These are phyloP conservation scores for Lepus oiostolus DNA, from an alignment of 2,797 vertebrate genomes.

Conservation along the genomic window DNA sequence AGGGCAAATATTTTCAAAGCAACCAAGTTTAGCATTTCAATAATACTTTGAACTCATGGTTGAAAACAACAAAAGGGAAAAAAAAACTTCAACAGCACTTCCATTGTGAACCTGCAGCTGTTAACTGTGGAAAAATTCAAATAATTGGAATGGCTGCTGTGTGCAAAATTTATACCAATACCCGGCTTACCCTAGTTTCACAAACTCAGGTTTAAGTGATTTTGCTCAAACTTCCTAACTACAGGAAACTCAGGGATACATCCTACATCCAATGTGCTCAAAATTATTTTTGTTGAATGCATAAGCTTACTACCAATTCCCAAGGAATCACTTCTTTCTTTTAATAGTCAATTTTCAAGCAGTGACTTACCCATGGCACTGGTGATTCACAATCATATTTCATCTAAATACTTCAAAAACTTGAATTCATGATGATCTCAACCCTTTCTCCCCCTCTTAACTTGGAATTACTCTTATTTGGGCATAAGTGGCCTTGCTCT, in stretches of 20 bases:
- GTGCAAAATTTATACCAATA: slow-evolving; percentile 28
- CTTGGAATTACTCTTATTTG: slow-evolving; percentile 61
- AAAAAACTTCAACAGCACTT: slow-evolving; percentile 47
- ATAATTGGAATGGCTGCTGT: slow-evolving; percentile 53
- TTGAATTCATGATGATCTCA: slow-evolving; percentile 58
- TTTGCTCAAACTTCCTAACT: slow-evolving; percentile 54
- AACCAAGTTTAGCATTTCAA: slow-evolving; percentile 68
- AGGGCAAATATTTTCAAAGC: slow-evolving; percentile 71
- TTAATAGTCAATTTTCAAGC: slow-evolving; percentile 64
- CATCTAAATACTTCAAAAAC: slow-evolving; percentile 54
- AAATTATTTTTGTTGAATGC: slow-evolving; percentile 50
- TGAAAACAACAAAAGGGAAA: slow-evolving; percentile 55
- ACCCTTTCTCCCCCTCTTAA: slow-evolving; percentile 27
- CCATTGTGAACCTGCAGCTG: slow-evolving; percentile 53
- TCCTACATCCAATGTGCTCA: slow-evolving; percentile 24
- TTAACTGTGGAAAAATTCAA: slow-evolving; percentile 67
- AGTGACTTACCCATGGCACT: slow-evolving; percentile 27
- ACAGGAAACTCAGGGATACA: slow-evolving; percentile 57
- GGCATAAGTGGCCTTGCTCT: slow-evolving; percentile 53
- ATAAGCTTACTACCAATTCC: slow-evolving; percentile 55
- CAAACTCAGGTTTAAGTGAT: slow-evolving; percentile 55
- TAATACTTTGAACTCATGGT: slow-evolving; percentile 45
- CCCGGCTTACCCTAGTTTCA: slow-evolving; percentile 65
- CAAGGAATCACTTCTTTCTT: slow-evolving; percentile 52
- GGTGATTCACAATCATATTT: slow-evolving; percentile 60